Evolutionary conservation across 2,888 invertebrate genomes (phyloP).

Genomic region (Agrotis segetum): DNA sequence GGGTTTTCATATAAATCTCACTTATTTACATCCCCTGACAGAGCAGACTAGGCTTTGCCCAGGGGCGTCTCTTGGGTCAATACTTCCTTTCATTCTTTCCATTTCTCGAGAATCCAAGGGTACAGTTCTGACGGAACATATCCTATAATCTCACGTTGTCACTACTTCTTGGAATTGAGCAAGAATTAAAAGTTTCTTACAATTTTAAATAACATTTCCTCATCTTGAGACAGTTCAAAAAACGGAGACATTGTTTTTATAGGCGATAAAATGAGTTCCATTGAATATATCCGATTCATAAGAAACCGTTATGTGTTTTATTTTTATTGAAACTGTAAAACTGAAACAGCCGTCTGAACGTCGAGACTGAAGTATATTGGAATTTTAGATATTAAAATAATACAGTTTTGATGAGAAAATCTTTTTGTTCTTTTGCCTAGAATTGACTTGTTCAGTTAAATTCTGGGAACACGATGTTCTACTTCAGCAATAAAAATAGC

Average conservation of each 20-base stretch:
- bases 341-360: constrained; percentile 24
- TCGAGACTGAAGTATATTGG: constrained; percentile 16
- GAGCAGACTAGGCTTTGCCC: too few relatives aligned
- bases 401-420: neutral
- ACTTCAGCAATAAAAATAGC: neutral
- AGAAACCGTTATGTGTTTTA: constrained; percentile 27
- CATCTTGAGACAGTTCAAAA: constrained; percentile 15
- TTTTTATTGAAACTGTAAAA: constrained; percentile 38
- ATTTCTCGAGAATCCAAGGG: too few relatives aligned
- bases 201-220: neutral
- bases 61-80: too few relatives aligned
- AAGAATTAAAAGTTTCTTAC: neutral
- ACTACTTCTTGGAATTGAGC: neutral
- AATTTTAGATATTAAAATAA: constrained; percentile 14
- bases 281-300: constrained; percentile 34
- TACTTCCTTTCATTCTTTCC: too few relatives aligned
- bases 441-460: neutral
- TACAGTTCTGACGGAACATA: too few relatives aligned
- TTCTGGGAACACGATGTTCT: neutral
- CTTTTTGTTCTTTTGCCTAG: neutral
- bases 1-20: constrained; percentile 27
- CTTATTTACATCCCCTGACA: neutral
- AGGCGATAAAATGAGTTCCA: constrained; percentile 17
- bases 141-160: neutral
- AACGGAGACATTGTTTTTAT: constrained; percentile 31